A percentile compares a stretch with the other conserved stretches of the same genome.
Conservation (phyloP, 1,140 invertebrate genomes). For the Drosophila simulans region DNA sequence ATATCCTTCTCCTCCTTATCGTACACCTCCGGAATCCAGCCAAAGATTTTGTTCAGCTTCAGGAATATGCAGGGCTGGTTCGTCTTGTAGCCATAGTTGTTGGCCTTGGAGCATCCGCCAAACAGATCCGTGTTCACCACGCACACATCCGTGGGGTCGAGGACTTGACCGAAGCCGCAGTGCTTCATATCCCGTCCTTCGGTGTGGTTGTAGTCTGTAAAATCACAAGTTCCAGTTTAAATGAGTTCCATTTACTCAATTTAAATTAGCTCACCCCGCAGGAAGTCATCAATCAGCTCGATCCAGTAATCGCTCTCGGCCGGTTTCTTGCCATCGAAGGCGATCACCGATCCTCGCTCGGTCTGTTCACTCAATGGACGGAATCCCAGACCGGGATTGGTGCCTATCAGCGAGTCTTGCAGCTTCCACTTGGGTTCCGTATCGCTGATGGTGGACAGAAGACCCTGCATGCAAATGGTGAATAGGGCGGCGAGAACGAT, state of each 20-base stretch:
- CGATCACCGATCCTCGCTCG: slow-evolving; percentile 93
- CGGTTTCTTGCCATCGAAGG: slow-evolving; percentile 89
- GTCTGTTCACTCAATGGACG: slow-evolving; percentile 90
- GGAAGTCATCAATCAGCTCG: slow-evolving; percentile 88
- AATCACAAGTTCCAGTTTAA: neutral
- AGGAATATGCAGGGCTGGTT: slow-evolving; percentile 93
- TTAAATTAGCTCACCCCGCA: slow-evolving; percentile 88
- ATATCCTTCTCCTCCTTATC: slow-evolving; percentile 87
- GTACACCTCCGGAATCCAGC: slow-evolving; percentile 91
- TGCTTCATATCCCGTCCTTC: slow-evolving; percentile 88
- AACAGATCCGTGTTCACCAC: slow-evolving; percentile 88
- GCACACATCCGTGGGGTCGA: slow-evolving; percentile 88
- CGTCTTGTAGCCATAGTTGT: slow-evolving; percentile 89
- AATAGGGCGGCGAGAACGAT: slow-evolving; percentile 91
- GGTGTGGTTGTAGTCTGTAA: slow-evolving; percentile 85
- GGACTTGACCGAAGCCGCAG: slow-evolving; percentile 88
- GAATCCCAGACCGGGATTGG: slow-evolving; percentile 96
- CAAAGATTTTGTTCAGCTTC: slow-evolving; percentile 93
- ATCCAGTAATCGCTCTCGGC: slow-evolving; percentile 89
- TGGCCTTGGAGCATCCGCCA: slow-evolving; percentile 88
- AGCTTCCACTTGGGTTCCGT: slow-evolving; percentile 90
- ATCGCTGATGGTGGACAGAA: slow-evolving; percentile 90
- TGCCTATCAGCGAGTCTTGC: slow-evolving; percentile 92
- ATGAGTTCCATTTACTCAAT: neutral
- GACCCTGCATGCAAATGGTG: slow-evolving; percentile 91